Base-by-base conservation (phyloP, 2,888 invertebrate species). In the Biston stratarius region DNA sequence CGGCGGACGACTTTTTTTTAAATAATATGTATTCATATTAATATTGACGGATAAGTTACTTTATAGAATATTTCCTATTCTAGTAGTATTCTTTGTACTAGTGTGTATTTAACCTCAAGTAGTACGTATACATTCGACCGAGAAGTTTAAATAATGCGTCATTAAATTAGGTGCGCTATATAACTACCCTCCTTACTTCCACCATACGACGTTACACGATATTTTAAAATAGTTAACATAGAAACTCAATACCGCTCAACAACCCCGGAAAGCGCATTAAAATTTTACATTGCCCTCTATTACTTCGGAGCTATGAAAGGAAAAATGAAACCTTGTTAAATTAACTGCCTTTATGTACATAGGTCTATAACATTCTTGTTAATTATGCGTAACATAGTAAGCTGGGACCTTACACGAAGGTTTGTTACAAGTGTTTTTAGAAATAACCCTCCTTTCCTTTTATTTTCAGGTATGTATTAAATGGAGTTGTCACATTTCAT, bases 211-310 rank as follows among this genome's bases (percentile, higher is more conserved):
- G 66, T 71, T 64, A 74, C 67, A 71, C 69, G 69, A 74, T 78
- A 77, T 78, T 76, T 79, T 75, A 71, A 74, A 74, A 67, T 71
- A 69, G 65, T 67, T 52, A 62, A 62, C 59, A 48, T 65, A 62
- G 73, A 71, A 73, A 72, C 67, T 70, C 69, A 59, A 75, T 72
- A 68, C 67, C 71, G 71, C 61, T 69, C 69, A 66, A 72, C 64
- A 65, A 69, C 64, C 67, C 66, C 56, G 52, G 73, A 61, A 73
- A 72, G 70, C 59, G 69, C 73, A 69, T 81, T 81, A 79, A 84
- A 81, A 83, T 83, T 86, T 82, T 71, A 84, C 71, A 74, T 77
- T 61, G 65, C 70, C 63, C 72, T 77, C 74, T 78, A 75, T 83
- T 79, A 76, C 76, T 74, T 78, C 71, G 74, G 66, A 76, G 77